Evolutionary conservation across 92 coral and sea anemone species (phyloP).

Genomic region (Desmophyllum pertusum): DNA sequence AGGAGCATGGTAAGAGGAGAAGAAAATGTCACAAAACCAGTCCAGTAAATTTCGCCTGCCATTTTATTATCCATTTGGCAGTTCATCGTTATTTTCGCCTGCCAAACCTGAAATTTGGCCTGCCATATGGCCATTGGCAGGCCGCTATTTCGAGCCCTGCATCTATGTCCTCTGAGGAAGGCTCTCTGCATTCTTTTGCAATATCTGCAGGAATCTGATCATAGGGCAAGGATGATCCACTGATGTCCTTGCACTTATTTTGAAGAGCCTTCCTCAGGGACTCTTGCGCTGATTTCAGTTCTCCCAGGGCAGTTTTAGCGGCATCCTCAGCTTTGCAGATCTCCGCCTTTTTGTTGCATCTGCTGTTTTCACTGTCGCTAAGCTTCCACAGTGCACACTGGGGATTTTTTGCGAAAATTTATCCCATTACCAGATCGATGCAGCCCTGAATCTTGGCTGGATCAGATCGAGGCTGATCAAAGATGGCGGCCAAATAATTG

Average conservation of each 20-base stretch:
- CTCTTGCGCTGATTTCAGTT: too few species aligned
- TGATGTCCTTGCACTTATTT: too few species aligned
- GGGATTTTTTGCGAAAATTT: constrained; percentile 36
- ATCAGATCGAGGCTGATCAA: constrained; percentile 29
- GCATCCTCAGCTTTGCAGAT: too few species aligned
- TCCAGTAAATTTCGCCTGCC: neutral
- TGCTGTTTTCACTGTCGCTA: too few species aligned
- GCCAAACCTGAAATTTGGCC: neutral
- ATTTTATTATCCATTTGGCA: constrained; percentile 9
- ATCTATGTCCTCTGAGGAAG: too few species aligned
- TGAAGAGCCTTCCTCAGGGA: too few species aligned
- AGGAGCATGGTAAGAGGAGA: neutral
- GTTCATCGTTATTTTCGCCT: neutral
- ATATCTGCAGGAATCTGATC: too few species aligned
- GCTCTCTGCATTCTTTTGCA: too few species aligned
- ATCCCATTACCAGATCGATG: constrained; percentile 35
- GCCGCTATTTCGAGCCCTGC: neutral
- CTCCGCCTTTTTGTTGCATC: too few species aligned
- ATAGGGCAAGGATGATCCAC: too few species aligned
- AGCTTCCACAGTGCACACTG: constrained; percentile 8
- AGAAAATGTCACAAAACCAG: neutral
- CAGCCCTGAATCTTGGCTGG: neutral
- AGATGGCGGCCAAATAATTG: constrained; percentile 39
- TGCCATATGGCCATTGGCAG: neutral
- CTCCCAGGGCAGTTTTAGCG: too few species aligned